Evolutionary conservation across 92 coral and sea anemone genomes (phyloP).

Genomic region (Meandrina meandrites): DNA sequence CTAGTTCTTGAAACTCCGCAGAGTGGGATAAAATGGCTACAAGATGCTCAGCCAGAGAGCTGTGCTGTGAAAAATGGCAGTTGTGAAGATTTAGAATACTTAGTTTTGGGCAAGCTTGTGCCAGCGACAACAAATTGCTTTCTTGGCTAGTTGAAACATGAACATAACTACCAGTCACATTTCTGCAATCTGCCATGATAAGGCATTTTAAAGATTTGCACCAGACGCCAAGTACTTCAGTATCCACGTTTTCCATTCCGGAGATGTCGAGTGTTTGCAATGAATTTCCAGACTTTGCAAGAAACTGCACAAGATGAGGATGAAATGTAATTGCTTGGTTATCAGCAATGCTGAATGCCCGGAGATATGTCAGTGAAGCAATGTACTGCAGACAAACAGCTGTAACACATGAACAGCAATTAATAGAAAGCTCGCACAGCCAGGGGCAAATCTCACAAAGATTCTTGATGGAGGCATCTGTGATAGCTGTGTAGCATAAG

Average conservation of each 20-base stretch:
- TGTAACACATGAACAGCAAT: slow-evolving; percentile 51
- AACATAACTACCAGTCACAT: slow-evolving; percentile 42
- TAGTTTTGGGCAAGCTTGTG: slow-evolving; percentile 67
- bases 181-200: slow-evolving; percentile 55
- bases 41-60: slow-evolving; percentile 60
- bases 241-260: slow-evolving; percentile 42
- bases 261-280: slow-evolving; percentile 57
- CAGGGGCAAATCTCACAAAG: slow-evolving; percentile 60
- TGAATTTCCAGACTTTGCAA: slow-evolving; percentile 45
- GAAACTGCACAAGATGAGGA: slow-evolving; percentile 54
- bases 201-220: slow-evolving; percentile 58
- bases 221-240: slow-evolving; percentile 44
- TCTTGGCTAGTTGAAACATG: not conserved
- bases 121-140: slow-evolving; percentile 24
- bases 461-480: slow-evolving; percentile 36
- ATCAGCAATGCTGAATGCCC: slow-evolving; percentile 49
- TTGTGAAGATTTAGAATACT: slow-evolving; percentile 54
- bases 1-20: slow-evolving; percentile 42
- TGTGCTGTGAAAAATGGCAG: slow-evolving; percentile 47
- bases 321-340: slow-evolving; percentile 40
- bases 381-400: slow-evolving; percentile 44
- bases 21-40: slow-evolving; percentile 46
- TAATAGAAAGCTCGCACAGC: slow-evolving; percentile 48
- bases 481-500: slow-evolving; percentile 53
- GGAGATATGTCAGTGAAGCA: slow-evolving; percentile 44